Evolutionary conservation across 1,140 invertebrate species (phyloP).

Genomic region (Zaprionus kolodkinae): DNA sequence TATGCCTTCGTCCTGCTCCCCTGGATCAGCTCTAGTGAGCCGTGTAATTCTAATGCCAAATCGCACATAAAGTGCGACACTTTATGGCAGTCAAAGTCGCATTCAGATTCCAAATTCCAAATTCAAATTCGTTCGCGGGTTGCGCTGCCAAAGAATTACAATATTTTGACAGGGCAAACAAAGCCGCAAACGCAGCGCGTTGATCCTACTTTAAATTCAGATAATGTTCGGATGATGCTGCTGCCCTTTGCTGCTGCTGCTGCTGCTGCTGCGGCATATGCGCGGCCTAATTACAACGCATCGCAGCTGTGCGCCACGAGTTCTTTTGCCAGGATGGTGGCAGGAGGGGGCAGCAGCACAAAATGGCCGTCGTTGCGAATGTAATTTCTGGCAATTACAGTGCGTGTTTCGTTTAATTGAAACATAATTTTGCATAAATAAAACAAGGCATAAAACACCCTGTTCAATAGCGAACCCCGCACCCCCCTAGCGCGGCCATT

Average conservation of each 20-base stretch:
- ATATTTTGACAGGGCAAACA: conserved; percentile 78
- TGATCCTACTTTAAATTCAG: conserved; percentile 81
- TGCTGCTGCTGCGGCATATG: conserved; percentile 67
- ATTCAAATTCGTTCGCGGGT: conserved; percentile 63
- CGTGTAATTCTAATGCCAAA: conserved; percentile 68
- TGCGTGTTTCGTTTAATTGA: conserved; percentile 79
- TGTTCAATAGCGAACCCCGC: conserved; percentile 55
- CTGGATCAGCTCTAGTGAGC: conserved; percentile 50
- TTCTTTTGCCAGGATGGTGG: not conserved
- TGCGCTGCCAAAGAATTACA: conserved; percentile 62
- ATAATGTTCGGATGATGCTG: conserved; percentile 35
- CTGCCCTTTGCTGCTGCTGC: conserved; percentile 52
- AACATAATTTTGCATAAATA: conserved; percentile 84
- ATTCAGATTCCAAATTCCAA: not conserved
- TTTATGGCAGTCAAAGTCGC: conserved; percentile 71
- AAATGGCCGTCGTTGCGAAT: conserved; percentile 44
- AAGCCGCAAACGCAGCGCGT: conserved; percentile 61
- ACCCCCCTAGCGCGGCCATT: conserved; percentile 33
- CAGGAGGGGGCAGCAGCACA: conserved; percentile 27
- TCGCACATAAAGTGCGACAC: conserved; percentile 58
- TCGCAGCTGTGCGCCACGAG: conserved; percentile 63
- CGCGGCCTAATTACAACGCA: conserved; percentile 71
- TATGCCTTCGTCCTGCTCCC: not conserved
- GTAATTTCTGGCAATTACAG: conserved; percentile 75
- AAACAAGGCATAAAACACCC: conserved; percentile 82